Base-by-base conservation (phyloP, 2,888 invertebrate species). In the Dryocosmus kuriphilus region DNA sequence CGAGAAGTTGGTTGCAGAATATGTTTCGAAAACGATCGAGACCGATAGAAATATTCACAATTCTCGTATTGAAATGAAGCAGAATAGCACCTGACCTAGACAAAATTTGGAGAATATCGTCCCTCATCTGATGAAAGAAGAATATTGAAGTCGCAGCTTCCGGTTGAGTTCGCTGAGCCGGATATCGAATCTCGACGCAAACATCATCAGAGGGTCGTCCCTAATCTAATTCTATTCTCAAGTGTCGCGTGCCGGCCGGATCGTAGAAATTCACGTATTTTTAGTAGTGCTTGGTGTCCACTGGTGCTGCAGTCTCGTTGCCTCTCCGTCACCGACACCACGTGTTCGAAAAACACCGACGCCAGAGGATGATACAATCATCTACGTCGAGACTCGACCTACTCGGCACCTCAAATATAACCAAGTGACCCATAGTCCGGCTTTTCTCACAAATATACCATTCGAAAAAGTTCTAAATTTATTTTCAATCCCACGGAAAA, bases 261-360 rank as follows among this genome's bases (percentile, higher is more conserved):
- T 76, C 76, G 76, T 32, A 57, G 76, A 65, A 55, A 65, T 67
- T 71, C 41, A 30, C 74, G 76, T 76, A 76, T 76, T 76, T 76
- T 76, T 67, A 76, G 76, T 67, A 46, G 76, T 67, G 60, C 57
- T 61, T 32, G 76, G 65, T 76, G 65, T 76, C 76, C 27, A 46
- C 71, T 71, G 71, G n/a, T 65, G 71, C 9, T 32, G 35, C 76
- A 76, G 76, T 76, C 62, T 65, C 67, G 38, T 71, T 60, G 76
- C 57, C 57, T 76, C 76, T 57, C 65, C 67, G 57, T 76, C 19
- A 76, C 63, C 35, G 57, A 65, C 76, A 76, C 67, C 76, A 76
- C 76, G 76, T 76, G 76, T 67, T 57, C 55, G 35, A n/a, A 46
- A 30, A 24, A 27, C 46, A 46, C 71, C 67, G 46, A 67, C 46